Evolutionary conservation across 2,888 invertebrate species (phyloP), one percentile per base, ranked within the genome.

Genomic region (Drosophila koepferae): DNA sequence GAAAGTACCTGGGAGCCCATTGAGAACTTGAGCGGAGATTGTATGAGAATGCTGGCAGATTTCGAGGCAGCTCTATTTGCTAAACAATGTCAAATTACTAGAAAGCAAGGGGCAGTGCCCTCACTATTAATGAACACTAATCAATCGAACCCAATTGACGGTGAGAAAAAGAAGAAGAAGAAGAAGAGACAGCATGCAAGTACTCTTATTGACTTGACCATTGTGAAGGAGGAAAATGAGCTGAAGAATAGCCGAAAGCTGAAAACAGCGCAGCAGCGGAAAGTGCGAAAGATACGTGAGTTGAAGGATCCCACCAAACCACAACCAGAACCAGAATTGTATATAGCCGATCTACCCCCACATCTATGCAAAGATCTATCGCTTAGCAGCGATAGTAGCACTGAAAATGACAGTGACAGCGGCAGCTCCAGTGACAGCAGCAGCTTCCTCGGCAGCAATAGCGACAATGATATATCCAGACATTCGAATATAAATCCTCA

Each of bases 1-100:
- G 40, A 72, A 1, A 72, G 48, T 20, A 72, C 80, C 1, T 86
- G 85, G 85, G 89, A 81, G 48, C 68, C 71, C 9, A 40, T 72
- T 14, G 69, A 74, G 8, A 59, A 67, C 12, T n/a, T 89, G 1
- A 46, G 9, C n/a, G 41, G 40, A 3, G 62, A 68, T 6, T 71
- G 69, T 36, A 20, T 69, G 36, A 8, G 3, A 0, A 31, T 84
- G 20, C n/a, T 84, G 0, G 62, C 64, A 0, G 67, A 80, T 1
- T 87, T 55, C 18, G 74, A 88, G 7, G 56, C 54, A 2, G 16
- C 61, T n/a, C 8, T 55, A 3, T 41, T 9, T 43, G 16, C 40
- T 2, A 58, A n/a, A 9, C 40, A n/a, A 28, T 28, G 6, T 28
- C 28, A 28, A 28, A 28, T 6, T 28, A 28, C 28, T 28, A 4